Conservation (phyloP, 2,797 vertebrate genomes). For the Discoglossus pictus region DNA sequence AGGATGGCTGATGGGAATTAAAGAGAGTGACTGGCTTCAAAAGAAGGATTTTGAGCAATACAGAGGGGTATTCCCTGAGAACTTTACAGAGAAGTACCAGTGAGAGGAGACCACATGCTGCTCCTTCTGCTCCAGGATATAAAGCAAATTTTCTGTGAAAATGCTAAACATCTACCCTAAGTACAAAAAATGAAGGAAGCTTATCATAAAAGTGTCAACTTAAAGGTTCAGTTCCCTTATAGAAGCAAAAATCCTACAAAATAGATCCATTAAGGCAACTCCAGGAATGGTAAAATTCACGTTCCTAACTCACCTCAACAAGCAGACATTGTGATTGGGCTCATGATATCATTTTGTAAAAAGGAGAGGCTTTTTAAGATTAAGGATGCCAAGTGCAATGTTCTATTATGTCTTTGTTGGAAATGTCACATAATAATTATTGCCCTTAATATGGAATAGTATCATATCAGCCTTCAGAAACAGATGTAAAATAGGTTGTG, state of each 20-base stretch:
- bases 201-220: constrained; percentile 53
- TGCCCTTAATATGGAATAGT: too few species aligned
- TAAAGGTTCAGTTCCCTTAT: constrained; percentile 60
- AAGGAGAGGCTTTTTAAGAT: too few species aligned
- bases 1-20: constrained; percentile 96
- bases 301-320: constrained; percentile 8
- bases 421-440: too few species aligned
- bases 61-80: constrained; percentile 96
- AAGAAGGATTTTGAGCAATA: constrained; percentile 78
- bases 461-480: too few species aligned
- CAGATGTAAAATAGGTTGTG: too few species aligned
- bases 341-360: too few species aligned
- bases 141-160: constrained; percentile 59
- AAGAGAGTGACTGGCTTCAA: constrained; percentile 87
- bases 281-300: constrained; percentile 19
- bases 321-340: not conserved
- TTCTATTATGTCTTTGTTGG: too few species aligned
- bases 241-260: constrained; percentile 53
- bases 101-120: constrained; percentile 55
- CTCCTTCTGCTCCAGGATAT: constrained; percentile 54
- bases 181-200: constrained; percentile 57
- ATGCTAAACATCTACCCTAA: constrained; percentile 43
- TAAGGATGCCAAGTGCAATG: too few species aligned
- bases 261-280: constrained; percentile 17
- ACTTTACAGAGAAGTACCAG: constrained; percentile 94